Conservation (phyloP, 2,797 vertebrate genomes). For the Chanos chanos region DNA sequence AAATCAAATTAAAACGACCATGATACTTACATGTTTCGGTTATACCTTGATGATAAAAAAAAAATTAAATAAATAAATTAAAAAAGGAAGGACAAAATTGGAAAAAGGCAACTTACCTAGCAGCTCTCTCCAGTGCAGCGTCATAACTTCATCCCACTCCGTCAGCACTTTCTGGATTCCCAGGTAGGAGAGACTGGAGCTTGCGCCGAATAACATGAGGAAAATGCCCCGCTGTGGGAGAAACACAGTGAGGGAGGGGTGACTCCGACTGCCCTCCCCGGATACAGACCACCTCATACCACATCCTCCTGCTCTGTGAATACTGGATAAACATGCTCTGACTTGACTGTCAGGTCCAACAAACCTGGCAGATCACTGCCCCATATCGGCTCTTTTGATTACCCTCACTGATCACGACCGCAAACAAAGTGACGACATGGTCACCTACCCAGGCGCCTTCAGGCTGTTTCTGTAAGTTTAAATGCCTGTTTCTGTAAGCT, state of each 20-base stretch:
- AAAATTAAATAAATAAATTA: too few relatives aligned
- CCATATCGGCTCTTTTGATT: too few relatives aligned
- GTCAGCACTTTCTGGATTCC: constrained; percentile 40
- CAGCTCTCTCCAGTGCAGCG: constrained; percentile 59
- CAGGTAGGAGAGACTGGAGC: constrained; percentile 43
- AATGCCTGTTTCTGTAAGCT: too few relatives aligned
- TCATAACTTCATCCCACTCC: constrained; percentile 39
- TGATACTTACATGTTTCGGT: too few relatives aligned
- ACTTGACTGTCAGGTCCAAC: neutral
- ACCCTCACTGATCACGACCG: too few relatives aligned
- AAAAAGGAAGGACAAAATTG: constrained; percentile 1
- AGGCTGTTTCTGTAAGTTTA: too few relatives aligned
- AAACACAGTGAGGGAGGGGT: too few relatives aligned
- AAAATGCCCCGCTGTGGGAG: constrained; percentile 43
- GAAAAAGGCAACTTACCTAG: constrained; percentile 66
- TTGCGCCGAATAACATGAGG: constrained; percentile 38
- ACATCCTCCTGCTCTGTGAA: neutral
- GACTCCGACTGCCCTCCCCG: neutral
- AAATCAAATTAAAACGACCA: too few relatives aligned
- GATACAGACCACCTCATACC: neutral
- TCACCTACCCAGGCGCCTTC: too few relatives aligned
- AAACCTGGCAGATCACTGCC: neutral
- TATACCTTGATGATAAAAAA: too few relatives aligned
- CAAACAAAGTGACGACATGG: too few relatives aligned
- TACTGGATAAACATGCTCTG: neutral